Conservation (phyloP, 2,888 invertebrate species). For the Xanthorhoe spadicearia region DNA sequence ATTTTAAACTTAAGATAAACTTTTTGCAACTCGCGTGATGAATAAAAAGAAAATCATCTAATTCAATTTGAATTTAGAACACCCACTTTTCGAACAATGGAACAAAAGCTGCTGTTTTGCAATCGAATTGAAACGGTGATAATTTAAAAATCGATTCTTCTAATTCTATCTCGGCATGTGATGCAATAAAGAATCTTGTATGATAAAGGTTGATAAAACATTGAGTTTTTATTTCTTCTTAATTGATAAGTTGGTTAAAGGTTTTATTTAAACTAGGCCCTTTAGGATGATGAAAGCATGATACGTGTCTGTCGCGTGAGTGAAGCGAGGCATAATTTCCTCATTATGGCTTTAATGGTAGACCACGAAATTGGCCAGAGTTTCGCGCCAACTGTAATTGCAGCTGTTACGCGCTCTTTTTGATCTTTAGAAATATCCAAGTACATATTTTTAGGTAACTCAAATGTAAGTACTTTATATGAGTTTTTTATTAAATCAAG, state of each 20-base stretch:
- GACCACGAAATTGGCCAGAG: slow-evolving; percentile 63
- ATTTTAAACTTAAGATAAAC: background rate
- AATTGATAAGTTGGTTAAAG: background rate
- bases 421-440: slow-evolving; percentile 41
- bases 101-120: slow-evolving; percentile 56
- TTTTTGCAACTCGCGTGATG: slow-evolving; percentile 12
- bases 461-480: background rate
- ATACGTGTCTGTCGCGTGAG: slow-evolving; percentile 58
- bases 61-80: slow-evolving; percentile 50
- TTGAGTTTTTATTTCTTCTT: background rate
- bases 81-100: slow-evolving; percentile 55
- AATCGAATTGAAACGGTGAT: slow-evolving; percentile 56
- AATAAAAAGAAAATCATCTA: slow-evolving; percentile 32
- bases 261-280: slow-evolving; percentile 43
- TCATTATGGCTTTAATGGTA: slow-evolving; percentile 70
- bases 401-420: slow-evolving; percentile 49
- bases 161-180: slow-evolving; percentile 11
- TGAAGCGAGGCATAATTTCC: slow-evolving; percentile 64
- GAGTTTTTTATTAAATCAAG: background rate
- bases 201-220: slow-evolving; percentile 16
- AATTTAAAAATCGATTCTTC: slow-evolving; percentile 52
- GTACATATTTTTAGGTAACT: slow-evolving; percentile 3
- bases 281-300: slow-evolving; percentile 67
- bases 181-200: slow-evolving; percentile 23
- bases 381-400: slow-evolving; percentile 63